Conservation (phyloP, 1,140 invertebrate species). For the Acromyrmex heyeri region DNA sequence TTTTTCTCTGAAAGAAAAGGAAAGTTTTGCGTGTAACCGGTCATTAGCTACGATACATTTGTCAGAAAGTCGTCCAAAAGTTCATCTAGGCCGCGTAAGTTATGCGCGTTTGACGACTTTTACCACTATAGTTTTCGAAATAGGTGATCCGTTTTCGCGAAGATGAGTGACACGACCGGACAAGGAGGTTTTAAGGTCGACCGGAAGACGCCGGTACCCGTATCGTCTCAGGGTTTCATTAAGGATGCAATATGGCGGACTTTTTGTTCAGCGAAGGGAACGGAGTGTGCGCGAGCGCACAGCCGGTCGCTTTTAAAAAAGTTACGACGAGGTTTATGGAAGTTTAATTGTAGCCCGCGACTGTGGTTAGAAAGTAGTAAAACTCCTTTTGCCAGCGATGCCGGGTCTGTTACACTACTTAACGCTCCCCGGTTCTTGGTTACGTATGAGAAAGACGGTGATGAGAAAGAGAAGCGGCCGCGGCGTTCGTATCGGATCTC, state of each 20-base stretch:
- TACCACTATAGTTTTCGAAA: neutral
- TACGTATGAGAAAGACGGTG: conserved; percentile 55
- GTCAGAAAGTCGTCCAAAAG: neutral
- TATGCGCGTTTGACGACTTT: neutral
- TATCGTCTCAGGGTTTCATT: conserved; percentile 78
- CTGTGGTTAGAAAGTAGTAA: conserved; percentile 85
- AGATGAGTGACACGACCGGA: neutral
- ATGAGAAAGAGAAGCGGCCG: conserved; percentile 49
- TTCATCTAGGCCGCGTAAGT: neutral
- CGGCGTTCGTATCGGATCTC: conserved; percentile 62
- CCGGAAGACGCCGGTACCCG: conserved; percentile 72
- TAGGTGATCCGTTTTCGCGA: conserved; percentile 32
- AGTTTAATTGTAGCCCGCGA: conserved; percentile 84
- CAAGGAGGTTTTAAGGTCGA: conserved; percentile 59
- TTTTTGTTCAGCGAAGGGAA: conserved; percentile 73
- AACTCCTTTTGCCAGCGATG: conserved; percentile 75
- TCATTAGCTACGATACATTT: neutral
- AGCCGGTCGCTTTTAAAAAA: conserved; percentile 81
- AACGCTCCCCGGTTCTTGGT: conserved; percentile 67
- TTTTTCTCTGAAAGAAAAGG: neutral
- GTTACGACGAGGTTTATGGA: conserved; percentile 83
- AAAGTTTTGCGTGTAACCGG: neutral
- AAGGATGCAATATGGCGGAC: conserved; percentile 78
- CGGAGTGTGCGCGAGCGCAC: conserved; percentile 56
- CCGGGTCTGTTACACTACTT: conserved; percentile 74